Percentiles rank a stretch among this genome's conserved stretches.
Conservation (phyloP, 2,113 vertebrate species). For the Mystacornis crossleyi region DNA sequence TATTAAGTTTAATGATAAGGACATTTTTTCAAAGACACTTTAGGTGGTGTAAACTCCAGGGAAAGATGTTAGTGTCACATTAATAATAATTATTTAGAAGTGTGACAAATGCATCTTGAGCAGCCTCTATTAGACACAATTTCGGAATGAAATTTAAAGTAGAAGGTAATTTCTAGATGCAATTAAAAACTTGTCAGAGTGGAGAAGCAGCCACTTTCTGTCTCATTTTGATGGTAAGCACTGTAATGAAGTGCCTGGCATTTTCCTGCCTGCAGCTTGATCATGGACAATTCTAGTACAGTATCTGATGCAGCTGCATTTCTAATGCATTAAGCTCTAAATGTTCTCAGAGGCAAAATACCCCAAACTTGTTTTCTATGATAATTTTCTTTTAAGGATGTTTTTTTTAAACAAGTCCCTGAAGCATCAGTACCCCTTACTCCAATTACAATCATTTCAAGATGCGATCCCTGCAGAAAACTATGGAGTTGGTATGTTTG, state of each 20-base stretch:
- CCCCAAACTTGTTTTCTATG: neutral
- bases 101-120: neutral
- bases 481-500: neutral
- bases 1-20: neutral
- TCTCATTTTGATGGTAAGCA: neutral
- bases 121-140: neutral
- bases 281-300: neutral
- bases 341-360: neutral
- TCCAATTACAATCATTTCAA: neutral
- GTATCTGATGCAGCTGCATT: neutral
- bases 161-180: constrained; percentile 7
- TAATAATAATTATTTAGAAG: constrained; percentile 49
- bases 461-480: neutral
- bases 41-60: neutral
- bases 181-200: constrained; percentile 34
- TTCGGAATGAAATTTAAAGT: neutral
- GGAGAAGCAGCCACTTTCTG: neutral
- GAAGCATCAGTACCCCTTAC: neutral
- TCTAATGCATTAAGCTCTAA: neutral
- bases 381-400: neutral
- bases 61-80: neutral
- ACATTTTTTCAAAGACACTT: neutral
- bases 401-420: neutral
- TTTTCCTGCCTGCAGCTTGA: neutral
- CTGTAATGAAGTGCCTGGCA: neutral